Evolutionary conservation across 2,113 vertebrate genomes (phyloP), one percentile per base, ranked within the genome.

Genomic region (Myanophis thanlyinensis): DNA sequence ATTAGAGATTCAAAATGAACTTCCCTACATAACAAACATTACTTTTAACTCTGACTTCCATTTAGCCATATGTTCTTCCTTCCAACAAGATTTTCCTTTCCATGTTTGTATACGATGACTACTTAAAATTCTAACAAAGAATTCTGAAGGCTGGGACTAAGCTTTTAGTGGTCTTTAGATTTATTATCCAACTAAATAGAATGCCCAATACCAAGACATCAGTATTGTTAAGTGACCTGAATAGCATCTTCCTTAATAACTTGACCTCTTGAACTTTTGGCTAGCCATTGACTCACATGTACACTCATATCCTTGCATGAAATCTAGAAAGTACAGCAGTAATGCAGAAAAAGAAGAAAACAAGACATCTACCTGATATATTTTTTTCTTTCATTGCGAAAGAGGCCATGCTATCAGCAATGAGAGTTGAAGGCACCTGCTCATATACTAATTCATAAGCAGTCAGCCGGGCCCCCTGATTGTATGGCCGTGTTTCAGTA

Each of bases 401-500:
- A 0, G 98, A 97, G 0, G 97, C 98, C 98, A 98, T 98, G 97
- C 98, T 98, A 97, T 98, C 98, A 46, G 98, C 97, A 86, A 98
- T 98, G 67, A 98, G 98, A 0, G 98, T 98, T 25, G 98, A 98
- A 0, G 98, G 98, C 94, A 98, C 98, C 40, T 97, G 96, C 94
- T 98, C 98, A 0, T 98, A 96, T 5, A 98, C 98, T 0, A 98
- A 97, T 96, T 98, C 98, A 0, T 98, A 98, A 0, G 98, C 98
- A 0, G 98, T 98, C 89, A 98, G 97, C 12, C 98, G 95, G 93
- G 98, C 98, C 3, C 98, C 98, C 95, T 98, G 98, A 95, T 98
- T 98, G 95, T 98, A 98, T 7, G 98, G 98, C 92, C 98, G 96
- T 0, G 98, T 98, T 97, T 98, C 98, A 0, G 98, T 98, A 95